These are phyloP conservation scores for Colossoma macropomum DNA, from an alignment of 2,113 vertebrate species.

Conservation along the genomic window DNA sequence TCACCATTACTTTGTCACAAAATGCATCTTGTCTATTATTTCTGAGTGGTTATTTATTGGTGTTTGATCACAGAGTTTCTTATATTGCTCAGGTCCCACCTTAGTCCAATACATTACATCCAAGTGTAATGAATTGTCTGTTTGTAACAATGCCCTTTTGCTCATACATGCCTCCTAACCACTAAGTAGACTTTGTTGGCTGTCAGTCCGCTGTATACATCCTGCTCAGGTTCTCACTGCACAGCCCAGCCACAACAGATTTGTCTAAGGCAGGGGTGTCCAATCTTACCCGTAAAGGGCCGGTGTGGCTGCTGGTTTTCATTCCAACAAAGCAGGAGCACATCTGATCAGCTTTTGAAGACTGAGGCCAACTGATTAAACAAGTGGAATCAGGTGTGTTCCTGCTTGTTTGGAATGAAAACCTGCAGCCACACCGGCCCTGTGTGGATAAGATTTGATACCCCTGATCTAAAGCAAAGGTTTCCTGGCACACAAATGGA, in stretches of 20 bases:
- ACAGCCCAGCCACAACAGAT: constrained; percentile 18
- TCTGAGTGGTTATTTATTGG: no score
- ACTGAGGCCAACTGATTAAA: no score
- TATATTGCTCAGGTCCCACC: background rate
- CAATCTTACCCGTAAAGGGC: no score
- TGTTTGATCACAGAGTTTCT: background rate
- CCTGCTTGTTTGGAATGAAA: no score
- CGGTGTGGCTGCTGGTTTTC: no score
- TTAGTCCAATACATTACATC: background rate
- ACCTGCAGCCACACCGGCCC: no score
- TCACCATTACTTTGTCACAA: no score
- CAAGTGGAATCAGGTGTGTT: no score
- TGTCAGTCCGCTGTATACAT: constrained; percentile 7
- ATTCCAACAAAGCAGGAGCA: no score
- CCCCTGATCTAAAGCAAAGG: background rate
- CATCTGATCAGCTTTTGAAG: no score
- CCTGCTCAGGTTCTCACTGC: constrained; percentile 18
- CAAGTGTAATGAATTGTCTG: background rate
- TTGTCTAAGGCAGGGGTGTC: background rate
- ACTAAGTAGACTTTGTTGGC: constrained; percentile 16
- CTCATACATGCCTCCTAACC: background rate
- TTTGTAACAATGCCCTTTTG: background rate
- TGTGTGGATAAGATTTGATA: no score
- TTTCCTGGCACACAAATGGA: background rate
- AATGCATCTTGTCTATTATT: no score